phyloP scores from a whole-genome alignment of 2,797 vertebrate species.

The Sebastolobus altivelis region DNA sequence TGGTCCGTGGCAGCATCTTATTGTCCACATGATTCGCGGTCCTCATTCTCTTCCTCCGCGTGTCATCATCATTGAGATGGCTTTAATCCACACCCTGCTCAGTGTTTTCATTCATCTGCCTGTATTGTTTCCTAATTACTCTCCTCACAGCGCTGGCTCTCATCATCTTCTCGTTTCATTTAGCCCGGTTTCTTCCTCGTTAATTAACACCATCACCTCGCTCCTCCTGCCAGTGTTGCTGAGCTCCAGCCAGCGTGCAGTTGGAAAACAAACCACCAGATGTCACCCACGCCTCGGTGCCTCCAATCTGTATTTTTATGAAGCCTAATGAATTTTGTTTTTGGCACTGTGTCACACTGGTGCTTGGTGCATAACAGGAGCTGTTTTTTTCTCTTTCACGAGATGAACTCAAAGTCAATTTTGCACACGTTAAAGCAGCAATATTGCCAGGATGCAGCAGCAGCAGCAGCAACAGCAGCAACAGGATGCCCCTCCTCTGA shows the following conservation, averaged over 20 bases:
- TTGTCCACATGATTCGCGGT: constrained; percentile 8
- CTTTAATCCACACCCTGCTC: constrained; percentile 32
- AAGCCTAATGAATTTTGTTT: constrained; percentile 60
- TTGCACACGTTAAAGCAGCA: constrained; percentile 26
- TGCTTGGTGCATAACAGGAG: constrained; percentile 50
- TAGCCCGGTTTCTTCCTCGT: constrained; percentile 28
- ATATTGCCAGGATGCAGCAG: constrained; percentile 16
- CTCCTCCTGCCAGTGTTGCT: constrained; percentile 6
- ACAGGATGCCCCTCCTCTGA: constrained; percentile 42
- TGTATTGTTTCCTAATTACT: constrained; percentile 38
- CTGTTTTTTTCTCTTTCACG: background rate
- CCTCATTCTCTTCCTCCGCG: constrained; percentile 2
- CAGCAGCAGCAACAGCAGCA: constrained; percentile 53
- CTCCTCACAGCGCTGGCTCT: constrained; percentile 34
- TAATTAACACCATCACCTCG: constrained; percentile 50
- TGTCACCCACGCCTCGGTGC: constrained; percentile 69
- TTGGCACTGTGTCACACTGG: constrained; percentile 55
- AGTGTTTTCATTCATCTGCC: constrained; percentile 21
- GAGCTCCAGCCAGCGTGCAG: constrained; percentile 55
- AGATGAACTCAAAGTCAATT: constrained; percentile 48
- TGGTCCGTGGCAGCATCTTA: background rate
- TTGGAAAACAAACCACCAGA: constrained; percentile 69
- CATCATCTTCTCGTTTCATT: constrained; percentile 33
- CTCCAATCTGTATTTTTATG: constrained; percentile 51
- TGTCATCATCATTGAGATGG: constrained; percentile 7